A percentile compares a stretch with the other conserved stretches of the same genome.
phyloP scores from a whole-genome alignment of 2,888 invertebrate genomes.

The Eudasyphora cyanicolor region DNA sequence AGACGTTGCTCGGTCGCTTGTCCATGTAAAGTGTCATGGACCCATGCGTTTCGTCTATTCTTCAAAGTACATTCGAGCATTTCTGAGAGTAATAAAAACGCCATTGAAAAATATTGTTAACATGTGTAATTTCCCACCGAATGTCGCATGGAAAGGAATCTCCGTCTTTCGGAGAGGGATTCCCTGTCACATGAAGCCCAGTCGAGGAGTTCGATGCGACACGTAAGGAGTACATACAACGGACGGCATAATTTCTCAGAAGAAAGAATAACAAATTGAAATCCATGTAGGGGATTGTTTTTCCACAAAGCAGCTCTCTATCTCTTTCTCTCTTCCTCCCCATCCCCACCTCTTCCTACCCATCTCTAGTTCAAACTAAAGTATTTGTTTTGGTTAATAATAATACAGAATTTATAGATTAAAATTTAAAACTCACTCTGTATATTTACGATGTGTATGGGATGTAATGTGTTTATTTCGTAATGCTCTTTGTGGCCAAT shows the following conservation, averaged over 20 bases:
- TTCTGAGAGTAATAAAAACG: slow-evolving; percentile 18
- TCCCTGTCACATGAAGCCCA: slow-evolving; percentile 31
- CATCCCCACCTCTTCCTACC: no score
- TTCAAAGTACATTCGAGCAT: slow-evolving; percentile 35
- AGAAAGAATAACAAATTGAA: not conserved
- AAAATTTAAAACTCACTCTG: not conserved
- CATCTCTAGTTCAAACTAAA: no score
- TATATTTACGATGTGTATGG: no score
- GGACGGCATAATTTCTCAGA: no score
- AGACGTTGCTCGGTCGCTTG: slow-evolving; percentile 10
- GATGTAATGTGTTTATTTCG: not conserved
- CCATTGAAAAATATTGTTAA: slow-evolving; percentile 37
- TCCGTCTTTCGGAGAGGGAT: no score
- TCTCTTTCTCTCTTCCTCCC: no score
- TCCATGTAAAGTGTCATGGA: slow-evolving; percentile 27
- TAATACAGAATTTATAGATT: not conserved
- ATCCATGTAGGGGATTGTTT: slow-evolving; percentile 18
- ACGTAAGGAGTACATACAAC: no score
- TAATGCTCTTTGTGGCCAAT: not conserved
- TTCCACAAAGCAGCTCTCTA: no score
- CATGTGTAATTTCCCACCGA: slow-evolving; percentile 35
- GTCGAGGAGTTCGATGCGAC: no score
- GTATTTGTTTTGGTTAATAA: not conserved
- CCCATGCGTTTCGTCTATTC: not conserved
- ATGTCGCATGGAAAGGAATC: no score